Percentiles rank a stretch among this genome's conserved stretches.
phyloP scores from a whole-genome alignment of 2,888 invertebrate genomes.

The Pimpla rufipes region DNA sequence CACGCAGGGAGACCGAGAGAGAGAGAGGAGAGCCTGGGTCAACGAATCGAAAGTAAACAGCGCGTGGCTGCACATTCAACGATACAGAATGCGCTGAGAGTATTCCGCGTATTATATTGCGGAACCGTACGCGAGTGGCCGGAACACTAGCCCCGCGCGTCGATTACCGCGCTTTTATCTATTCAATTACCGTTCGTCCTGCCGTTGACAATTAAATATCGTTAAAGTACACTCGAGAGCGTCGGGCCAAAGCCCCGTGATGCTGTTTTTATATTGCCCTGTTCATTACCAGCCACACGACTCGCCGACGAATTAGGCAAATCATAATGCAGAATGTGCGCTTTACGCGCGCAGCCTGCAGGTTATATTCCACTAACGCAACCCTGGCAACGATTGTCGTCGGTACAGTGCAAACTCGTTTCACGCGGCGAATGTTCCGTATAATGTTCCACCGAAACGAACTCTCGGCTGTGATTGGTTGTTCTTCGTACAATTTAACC shows the following conservation, averaged over 20 bases:
- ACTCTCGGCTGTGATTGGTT: too few species aligned
- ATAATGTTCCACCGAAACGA: too few species aligned
- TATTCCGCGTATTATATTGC: conserved; percentile 40
- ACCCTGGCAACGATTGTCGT: neutral
- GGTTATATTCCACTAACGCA: neutral
- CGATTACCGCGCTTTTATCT: conserved; percentile 74
- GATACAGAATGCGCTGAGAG: conserved; percentile 64
- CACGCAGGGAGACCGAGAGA: conserved; percentile 5
- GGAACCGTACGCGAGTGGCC: conserved; percentile 53
- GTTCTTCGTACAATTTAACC: too few species aligned
- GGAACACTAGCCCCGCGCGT: conserved; percentile 61
- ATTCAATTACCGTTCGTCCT: conserved; percentile 72
- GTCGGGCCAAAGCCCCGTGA: conserved; percentile 23
- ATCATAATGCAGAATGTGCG: neutral
- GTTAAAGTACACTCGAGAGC: conserved; percentile 69
- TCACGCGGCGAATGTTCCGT: too few species aligned
- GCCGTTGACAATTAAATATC: conserved; percentile 74
- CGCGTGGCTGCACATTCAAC: conserved; percentile 60
- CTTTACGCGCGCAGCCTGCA: neutral
- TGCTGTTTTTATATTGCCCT: conserved; percentile 42
- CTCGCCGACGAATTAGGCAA: conserved; percentile 9
- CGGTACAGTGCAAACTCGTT: too few species aligned
- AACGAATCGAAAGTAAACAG: conserved; percentile 72
- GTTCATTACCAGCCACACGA: neutral
- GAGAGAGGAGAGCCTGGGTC: conserved; percentile 52